A percentile compares a stretch with the other conserved stretches of the same genome.
phyloP scores from a whole-genome alignment of 2,797 vertebrate species.

The Rhincodon typus region DNA sequence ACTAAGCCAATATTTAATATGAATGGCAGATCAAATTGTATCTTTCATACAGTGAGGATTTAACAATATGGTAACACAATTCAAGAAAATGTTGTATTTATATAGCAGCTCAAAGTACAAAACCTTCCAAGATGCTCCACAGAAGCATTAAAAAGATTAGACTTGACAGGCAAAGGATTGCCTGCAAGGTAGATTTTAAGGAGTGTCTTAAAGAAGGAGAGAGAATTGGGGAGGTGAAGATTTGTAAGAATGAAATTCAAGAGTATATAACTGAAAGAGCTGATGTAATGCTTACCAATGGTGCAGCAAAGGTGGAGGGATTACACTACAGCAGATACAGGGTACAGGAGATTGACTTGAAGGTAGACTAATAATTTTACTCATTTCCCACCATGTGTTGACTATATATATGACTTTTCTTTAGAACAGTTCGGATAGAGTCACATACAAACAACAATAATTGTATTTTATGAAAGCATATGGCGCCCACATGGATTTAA shows the following conservation, averaged over 20 bases:
- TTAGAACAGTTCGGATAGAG: background rate
- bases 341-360: background rate
- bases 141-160: too few species aligned
- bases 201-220: background rate
- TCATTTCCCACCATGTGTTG: background rate
- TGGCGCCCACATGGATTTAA: background rate
- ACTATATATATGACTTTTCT: background rate
- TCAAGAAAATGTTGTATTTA: background rate
- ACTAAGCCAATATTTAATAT: too few species aligned
- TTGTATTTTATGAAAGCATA: background rate
- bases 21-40: too few species aligned
- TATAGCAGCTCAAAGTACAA: background rate
- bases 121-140: background rate
- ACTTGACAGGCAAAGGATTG: background rate
- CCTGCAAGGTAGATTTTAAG: background rate
- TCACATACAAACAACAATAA: background rate
- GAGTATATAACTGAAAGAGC: background rate
- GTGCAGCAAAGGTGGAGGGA: background rate
- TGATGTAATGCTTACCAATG: background rate
- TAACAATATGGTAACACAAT: background rate
- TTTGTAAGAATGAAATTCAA: background rate
- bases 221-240: background rate
- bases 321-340: background rate
- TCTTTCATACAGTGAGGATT: background rate
- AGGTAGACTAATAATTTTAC: background rate